Conservation (phyloP, 1,140 invertebrate genomes). For the Drosophila cardini region DNA sequence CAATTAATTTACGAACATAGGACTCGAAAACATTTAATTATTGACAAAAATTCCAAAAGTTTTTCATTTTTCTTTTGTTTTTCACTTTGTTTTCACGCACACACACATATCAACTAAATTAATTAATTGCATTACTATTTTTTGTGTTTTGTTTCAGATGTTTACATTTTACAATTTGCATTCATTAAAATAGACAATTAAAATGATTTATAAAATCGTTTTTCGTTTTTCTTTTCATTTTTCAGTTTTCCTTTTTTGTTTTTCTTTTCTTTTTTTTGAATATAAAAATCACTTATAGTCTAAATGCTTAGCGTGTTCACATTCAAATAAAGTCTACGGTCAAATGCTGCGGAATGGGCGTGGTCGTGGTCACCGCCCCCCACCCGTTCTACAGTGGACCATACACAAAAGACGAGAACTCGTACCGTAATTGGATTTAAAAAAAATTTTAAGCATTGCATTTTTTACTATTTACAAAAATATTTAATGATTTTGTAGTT, state of each 20-base stretch:
- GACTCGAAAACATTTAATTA: conserved; percentile 76
- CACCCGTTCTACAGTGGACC: conserved; percentile 61
- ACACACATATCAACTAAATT: conserved; percentile 73
- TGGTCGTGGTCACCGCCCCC: conserved; percentile 9
- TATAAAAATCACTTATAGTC: conserved; percentile 77
- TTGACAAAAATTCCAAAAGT: conserved; percentile 78
- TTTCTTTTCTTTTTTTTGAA: conserved; percentile 27
- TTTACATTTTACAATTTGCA: conserved; percentile 31
- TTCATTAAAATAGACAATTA: conserved; percentile 82
- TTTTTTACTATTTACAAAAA: conserved; percentile 78
- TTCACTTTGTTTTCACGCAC: too few species aligned
- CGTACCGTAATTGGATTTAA: conserved; percentile 49
- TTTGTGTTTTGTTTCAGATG: background rate
- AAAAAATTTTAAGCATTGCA: conserved; percentile 73
- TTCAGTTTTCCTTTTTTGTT: too few species aligned
- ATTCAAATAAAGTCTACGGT: conserved; percentile 62
- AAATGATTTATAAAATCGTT: conserved; percentile 81
- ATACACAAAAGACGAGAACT: conserved; percentile 46
- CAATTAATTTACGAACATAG: conserved; percentile 73
- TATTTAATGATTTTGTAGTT: conserved; percentile 55
- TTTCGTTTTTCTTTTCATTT: background rate
- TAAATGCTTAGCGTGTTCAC: conserved; percentile 81
- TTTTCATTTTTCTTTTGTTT: too few species aligned
- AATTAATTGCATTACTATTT: conserved; percentile 54
- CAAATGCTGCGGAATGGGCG: conserved; percentile 32